phyloP scores from a whole-genome alignment of 2,888 invertebrate genomes.

The Cyaniris semiargus region DNA sequence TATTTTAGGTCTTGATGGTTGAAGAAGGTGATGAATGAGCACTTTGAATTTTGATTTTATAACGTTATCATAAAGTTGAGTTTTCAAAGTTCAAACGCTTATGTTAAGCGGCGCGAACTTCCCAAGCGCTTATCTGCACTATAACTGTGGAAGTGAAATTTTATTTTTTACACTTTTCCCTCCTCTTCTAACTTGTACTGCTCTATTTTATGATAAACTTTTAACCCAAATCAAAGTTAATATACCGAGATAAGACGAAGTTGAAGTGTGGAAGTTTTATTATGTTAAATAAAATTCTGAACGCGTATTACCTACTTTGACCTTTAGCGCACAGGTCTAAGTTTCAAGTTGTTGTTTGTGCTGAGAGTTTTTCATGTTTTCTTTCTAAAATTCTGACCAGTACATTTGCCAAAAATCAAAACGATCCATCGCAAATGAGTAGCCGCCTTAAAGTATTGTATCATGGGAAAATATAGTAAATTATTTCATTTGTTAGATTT shows the following conservation, averaged over 20 bases:
- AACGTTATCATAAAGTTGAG: background rate
- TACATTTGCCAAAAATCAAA: too few species aligned
- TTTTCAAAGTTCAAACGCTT: background rate
- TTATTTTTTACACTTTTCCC: background rate
- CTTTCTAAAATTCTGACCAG: too few species aligned
- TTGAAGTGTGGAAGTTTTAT: background rate
- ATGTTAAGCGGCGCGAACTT: background rate
- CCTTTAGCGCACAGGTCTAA: background rate
- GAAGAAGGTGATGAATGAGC: background rate
- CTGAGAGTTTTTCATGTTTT: too few species aligned
- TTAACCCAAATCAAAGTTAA: conserved; percentile 13
- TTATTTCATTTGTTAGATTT: too few species aligned
- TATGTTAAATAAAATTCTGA: background rate
- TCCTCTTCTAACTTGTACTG: background rate
- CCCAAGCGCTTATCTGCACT: background rate
- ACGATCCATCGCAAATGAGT: too few species aligned
- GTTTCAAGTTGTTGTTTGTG: background rate
- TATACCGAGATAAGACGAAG: background rate
- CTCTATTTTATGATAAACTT: background rate
- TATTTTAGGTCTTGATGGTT: too few species aligned
- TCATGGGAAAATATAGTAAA: too few species aligned
- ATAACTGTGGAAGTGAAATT: background rate
- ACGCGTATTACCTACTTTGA: background rate
- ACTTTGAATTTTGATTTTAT: background rate
- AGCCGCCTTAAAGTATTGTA: too few species aligned